These are phyloP conservation scores for Mya arenaria DNA, from an alignment of 1,140 invertebrate species.

Conservation along the genomic window DNA sequence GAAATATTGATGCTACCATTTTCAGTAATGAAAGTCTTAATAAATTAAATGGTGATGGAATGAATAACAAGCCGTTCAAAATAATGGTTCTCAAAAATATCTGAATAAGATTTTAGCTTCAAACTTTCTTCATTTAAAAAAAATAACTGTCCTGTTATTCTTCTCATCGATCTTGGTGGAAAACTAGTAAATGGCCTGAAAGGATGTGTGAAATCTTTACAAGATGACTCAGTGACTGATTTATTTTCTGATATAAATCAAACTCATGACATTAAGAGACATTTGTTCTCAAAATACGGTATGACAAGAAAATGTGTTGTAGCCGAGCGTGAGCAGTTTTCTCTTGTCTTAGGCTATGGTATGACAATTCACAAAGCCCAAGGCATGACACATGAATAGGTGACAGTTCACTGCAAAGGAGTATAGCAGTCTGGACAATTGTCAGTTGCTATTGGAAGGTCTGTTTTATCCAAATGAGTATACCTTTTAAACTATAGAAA, in stretches of 20 bases:
- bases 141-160: not conserved
- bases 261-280: not conserved
- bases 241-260: constrained; percentile 7
- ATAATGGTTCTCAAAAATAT: not conserved
- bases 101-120: constrained; percentile 18
- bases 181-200: constrained; percentile 18
- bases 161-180: not conserved
- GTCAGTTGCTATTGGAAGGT: not conserved
- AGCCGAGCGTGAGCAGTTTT: constrained; percentile 17
- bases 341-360: not conserved
- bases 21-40: not conserved
- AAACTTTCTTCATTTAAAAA: constrained; percentile 23
- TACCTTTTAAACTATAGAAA: not conserved
- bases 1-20: constrained; percentile 1
- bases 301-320: constrained; percentile 9
- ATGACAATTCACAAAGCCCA: constrained; percentile 3
- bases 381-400: not conserved
- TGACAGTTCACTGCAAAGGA: constrained; percentile 1
- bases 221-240: not conserved
- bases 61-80: not conserved
- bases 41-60: not conserved
- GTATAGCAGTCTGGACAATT: not conserved
- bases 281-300: not conserved
- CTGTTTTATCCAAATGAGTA: constrained; percentile 1
- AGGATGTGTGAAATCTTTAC: not conserved